Percentiles rank a stretch among this genome's conserved stretches.
Conservation (phyloP, 2,113 vertebrate genomes). For the Myotis brandtii region DNA sequence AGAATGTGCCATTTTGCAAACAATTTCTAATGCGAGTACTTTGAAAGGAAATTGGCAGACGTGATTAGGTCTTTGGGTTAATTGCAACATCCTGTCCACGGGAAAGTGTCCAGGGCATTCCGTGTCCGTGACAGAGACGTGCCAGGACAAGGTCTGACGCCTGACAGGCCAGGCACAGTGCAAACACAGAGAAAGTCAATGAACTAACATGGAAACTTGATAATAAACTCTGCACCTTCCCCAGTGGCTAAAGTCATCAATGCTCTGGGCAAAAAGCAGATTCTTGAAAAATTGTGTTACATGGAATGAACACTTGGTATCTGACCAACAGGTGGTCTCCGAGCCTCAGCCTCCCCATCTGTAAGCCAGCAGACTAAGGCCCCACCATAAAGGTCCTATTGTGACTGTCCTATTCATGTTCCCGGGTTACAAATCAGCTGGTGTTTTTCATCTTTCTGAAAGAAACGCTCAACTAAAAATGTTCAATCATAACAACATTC, state of each 20-base stretch:
- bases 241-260: neutral
- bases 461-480: neutral
- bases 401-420: neutral
- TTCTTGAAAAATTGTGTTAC: neutral
- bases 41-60: neutral
- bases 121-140: neutral
- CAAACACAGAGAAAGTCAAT: fast-evolving
- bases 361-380: neutral
- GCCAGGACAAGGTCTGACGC: neutral
- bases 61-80: neutral
- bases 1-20: neutral
- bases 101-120: neutral
- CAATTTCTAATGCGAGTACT: neutral
- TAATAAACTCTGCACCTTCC: neutral
- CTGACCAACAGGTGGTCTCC: neutral
- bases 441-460: neutral
- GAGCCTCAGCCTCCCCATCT: neutral
- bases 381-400: neutral
- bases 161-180: neutral
- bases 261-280: neutral
- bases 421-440: neutral
- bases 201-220: fast-evolving
- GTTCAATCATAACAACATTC: neutral
- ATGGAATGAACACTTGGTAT: neutral
- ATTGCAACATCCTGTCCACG: neutral